Evolutionary conservation across 2,113 vertebrate species (phyloP), one percentile per base, ranked within the genome.

Genomic region (Perca schrenkii): DNA sequence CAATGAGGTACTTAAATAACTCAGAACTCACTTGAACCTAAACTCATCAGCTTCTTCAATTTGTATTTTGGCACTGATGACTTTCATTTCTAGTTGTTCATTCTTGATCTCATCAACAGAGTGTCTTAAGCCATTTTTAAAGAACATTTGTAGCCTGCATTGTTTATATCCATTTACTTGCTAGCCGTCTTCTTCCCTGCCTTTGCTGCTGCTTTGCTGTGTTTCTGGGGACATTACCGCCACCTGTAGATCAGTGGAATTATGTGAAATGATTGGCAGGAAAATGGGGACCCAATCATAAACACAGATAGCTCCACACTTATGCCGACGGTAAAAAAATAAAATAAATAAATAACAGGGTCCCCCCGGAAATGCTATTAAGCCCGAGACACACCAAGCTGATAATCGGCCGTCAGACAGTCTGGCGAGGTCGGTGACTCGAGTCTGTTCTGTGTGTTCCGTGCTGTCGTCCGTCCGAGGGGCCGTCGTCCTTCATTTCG

Each of bases 211-310:
- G 57, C 58, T 4, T 3, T 80, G 22, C 58, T 47, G 19, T 15
- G 12, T 34, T 69, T 69, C 49, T 53, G 34, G 49, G 49, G 1
- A 7, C 19, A 6, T 54, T 69, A 54, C 50, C 4, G 36, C 77
- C 58, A 70, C 67, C 77, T 79, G 22, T 15, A 63, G 77, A 31
- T 71, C 57, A 62, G n/a, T 43, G 34, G 46, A 63, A 69, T 53
- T n/a, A 28, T 22, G 13, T 22, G 22, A 63, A 53, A 36, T 15
- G 8, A 56, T 17, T 40, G 13, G 52, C 31, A 36, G 12, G 49
- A 69, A 13, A 52, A 79, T 7, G 12, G 22, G 17, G 4, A 54
- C 17, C 22, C 10, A 16, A 19, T 56, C 6, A 28, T 21, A 0
- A n/a, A 63, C 40, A 43, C 34, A 36, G 21, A 14, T 31, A 3